Evolutionary conservation across 2,797 vertebrate genomes (phyloP), one percentile per base, ranked within the genome.

Genomic region (Sebastes kiyomatsui): DNA sequence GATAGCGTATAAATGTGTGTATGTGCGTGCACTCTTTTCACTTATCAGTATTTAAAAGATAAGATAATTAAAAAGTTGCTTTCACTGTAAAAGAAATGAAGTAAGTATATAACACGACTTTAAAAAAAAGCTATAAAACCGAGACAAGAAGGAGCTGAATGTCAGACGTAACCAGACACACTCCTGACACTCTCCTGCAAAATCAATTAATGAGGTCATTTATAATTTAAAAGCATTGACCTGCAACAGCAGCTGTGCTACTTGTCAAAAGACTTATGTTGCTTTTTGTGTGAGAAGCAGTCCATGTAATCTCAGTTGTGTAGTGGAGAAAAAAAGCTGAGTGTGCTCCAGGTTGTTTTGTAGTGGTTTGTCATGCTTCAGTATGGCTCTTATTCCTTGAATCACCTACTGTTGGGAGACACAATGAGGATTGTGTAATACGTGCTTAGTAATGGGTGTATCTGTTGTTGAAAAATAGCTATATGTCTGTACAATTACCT

Each of bases 191-290:
- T 79, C 84, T 64, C 68, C 62, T 85, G 80, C 65, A 84, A 79
- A 92, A 94, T 94, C 93, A 81, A 92, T 95, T 95, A 94, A 93
- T 80, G 74, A 92, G 86, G 60, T 91, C 90, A 94, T 95, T 84
- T 84, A 93, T 95, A 93, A 94, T 94, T 92, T 91, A 94, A 74
- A 73, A 67, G 74, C 80, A 90, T 90, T 72, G 91, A 93, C 89
- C 79, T 77, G 87, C 67, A 83, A n/a, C 67, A 80, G 87, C 84
- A 87, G 86, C 86, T 82, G 68, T 60, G 71, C 75, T 83, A 13
- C 85, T 91, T 86, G 91, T 70, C 82, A 81, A 80, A 75, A 61
- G 65, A 81, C 77, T 78, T 75, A 1, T 64, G 75, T 42, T 75
- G 49, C 38, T 69, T 35, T 25, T 4, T 38, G 71, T 72, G 71